Base-by-base conservation (phyloP, 2,888 invertebrate species). In the Calephelis perditalis region DNA sequence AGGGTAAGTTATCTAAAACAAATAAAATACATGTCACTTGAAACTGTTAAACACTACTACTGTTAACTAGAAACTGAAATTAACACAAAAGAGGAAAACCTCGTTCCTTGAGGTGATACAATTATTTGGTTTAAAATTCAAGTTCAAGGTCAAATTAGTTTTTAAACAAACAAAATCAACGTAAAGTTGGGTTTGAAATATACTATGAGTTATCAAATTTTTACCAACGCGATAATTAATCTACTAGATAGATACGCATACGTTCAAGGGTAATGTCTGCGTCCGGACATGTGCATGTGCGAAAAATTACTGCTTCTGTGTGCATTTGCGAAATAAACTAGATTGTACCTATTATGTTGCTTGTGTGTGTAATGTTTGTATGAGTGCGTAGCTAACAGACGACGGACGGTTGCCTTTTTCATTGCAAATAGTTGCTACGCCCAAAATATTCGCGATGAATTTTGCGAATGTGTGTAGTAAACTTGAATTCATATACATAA, bases 201-300 rank as follows among this genome's bases (percentile, higher is more conserved):
- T 40, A 8, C 6, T 40, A 40, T 40, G 26, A 60, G 81, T 84
- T 86, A 84, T 84, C 81, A 78, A 71, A 75, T 81, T 82, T 86
- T 88, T 86, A 86, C 88, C 84, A 85, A 86, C 84, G 82, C 86
- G 86, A 81, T 82, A 84, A 85, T 84, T 86, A 78, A 81, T 85
- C 83, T 84, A 84, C 79, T 79, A 79, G 77, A 81, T 40, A 49
- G 47, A 40, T 36, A 82, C 84, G 82, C 79, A 82, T 79, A 79
- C 81, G 82, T 78, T 86, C 88, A 89, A 88, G 89, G 89, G 86
- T 85, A 88, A 84, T 83, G 80, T 83, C 84, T 84, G 79, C 77
- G 82, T 75, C 78, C 81, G 81, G 76, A 71, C 84, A 76, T 81
- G 63, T 79, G 79, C 79, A 73, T 71, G 70, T 72, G 73, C 76